Evolutionary conservation across 2,113 vertebrate species (phyloP).

Genomic region (Galbula dea): DNA sequence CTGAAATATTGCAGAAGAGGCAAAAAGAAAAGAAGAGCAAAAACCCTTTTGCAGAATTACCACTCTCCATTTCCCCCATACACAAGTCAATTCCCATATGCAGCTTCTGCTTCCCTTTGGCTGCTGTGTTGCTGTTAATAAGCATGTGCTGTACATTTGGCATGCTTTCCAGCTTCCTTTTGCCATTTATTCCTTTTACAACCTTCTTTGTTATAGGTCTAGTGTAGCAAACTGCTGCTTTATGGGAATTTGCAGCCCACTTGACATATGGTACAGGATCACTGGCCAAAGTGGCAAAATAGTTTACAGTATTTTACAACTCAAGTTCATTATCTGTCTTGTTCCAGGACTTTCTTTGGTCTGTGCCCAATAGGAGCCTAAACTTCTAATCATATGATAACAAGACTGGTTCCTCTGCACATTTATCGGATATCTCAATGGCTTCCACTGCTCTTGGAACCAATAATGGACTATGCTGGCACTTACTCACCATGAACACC

Average conservation of each 20-base stretch:
- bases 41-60: not conserved
- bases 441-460: not conserved
- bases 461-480: not conserved
- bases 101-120: slow-evolving; percentile 38
- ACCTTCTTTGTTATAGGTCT: slow-evolving; percentile 50
- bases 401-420: not conserved
- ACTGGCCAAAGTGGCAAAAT: slow-evolving; percentile 54
- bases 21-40: not conserved
- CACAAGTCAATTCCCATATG: not conserved
- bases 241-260: slow-evolving; percentile 63
- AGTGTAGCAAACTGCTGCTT: slow-evolving; percentile 52
- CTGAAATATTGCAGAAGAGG: not conserved
- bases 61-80: not conserved
- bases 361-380: not conserved
- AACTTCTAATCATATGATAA: not conserved
- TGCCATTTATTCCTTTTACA: slow-evolving; percentile 63
- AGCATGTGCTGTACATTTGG: slow-evolving; percentile 48
- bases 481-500: not conserved
- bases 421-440: not conserved
- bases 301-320: slow-evolving; percentile 12
- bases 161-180: slow-evolving; percentile 32
- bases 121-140: slow-evolving; percentile 44
- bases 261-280: slow-evolving; percentile 64
- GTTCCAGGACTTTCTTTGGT: slow-evolving; percentile 41
- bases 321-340: slow-evolving; percentile 37